Conservation (phyloP, 2,797 vertebrate species). For the Moxostoma hubbsi region DNA sequence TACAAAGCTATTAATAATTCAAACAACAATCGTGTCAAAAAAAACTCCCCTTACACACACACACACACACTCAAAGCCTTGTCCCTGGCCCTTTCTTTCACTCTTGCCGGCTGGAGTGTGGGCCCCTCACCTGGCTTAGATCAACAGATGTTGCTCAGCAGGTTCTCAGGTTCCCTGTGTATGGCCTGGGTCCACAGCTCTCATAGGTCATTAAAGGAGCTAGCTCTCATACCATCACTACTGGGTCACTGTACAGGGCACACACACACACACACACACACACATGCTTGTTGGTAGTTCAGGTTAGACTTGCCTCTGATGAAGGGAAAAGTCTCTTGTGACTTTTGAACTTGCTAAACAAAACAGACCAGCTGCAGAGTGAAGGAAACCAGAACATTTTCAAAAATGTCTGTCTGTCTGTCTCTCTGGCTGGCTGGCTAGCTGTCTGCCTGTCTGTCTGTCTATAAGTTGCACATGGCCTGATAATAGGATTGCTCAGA, state of each 20-base stretch:
- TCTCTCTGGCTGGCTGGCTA: too few relatives aligned
- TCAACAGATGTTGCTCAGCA: slow-evolving; percentile 61
- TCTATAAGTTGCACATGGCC: too few relatives aligned
- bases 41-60: background rate
- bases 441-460: too few relatives aligned
- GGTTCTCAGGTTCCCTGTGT: slow-evolving; percentile 57
- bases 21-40: slow-evolving; percentile 22
- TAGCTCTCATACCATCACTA: slow-evolving; percentile 47
- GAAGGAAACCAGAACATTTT: background rate
- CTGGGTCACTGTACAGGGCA: slow-evolving; percentile 39
- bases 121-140: slow-evolving; percentile 55
- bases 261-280: slow-evolving; percentile 26
- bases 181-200: slow-evolving; percentile 53
- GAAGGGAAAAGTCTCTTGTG: slow-evolving; percentile 37
- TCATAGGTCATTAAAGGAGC: slow-evolving; percentile 60
- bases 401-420: too few relatives aligned
- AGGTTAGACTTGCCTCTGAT: slow-evolving; percentile 21
- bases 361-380: slow-evolving; percentile 21
- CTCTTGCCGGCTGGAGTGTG: slow-evolving; percentile 29
- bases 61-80: slow-evolving; percentile 3
- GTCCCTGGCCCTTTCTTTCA: slow-evolving; percentile 13
- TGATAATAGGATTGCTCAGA: background rate
- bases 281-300: slow-evolving; percentile 16
- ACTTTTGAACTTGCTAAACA: slow-evolving; percentile 13
- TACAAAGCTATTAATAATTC: slow-evolving; percentile 30